Evolutionary conservation across 2,797 vertebrate genomes (phyloP), one percentile per base, ranked within the genome.

Genomic region (Pangasius mekongensis): DNA sequence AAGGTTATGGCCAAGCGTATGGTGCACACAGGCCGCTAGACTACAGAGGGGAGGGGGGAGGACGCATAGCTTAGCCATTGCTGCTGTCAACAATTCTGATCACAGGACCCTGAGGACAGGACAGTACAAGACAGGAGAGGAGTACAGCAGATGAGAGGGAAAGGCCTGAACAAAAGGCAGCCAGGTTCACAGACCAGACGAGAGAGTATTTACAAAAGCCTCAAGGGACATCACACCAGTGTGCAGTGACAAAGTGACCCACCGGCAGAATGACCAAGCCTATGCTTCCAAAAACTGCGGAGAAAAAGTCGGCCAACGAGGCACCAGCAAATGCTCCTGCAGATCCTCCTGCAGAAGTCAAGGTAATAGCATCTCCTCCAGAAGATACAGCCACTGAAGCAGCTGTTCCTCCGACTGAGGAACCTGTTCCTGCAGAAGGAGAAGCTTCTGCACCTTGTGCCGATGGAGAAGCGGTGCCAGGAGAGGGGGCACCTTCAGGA

Each of bases 241-340:
- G 83, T 58, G 54, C 56, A 90, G 66, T 74, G 64, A 83, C 22
- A 39, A 84, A 90, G 74, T 89, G 62, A 87, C 5, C 86, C 27
- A 86, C 9, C 33, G 67, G 86, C 56, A 95, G 22, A 58, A 96
- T 95, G 95, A 94, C 94, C n/a, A 95, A 96, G 90, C 92, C 92
- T 0, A 94, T 92, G 89, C 93, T 95, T 49, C 94, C 94, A 22
- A 95, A 95, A 88, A 94, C 91, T 0, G 92, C 93, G 0, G 94
- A 95, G 91, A 95, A 94, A 91, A 95, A 95, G 83, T 89, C 92
- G 18, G 91, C 84, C 18, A 88, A 92, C 33, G 91, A 91, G 54
- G 86, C 81, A n/a, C 83, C 92, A 0, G 54, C 76, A 9, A 86
- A 90, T 33, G 74, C 83, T 82, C 64, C 85, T 67, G 83, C 52